A percentile compares a stretch with the other conserved stretches of the same genome.
Conservation (phyloP, 1,140 invertebrate genomes). For the Ips nitidus region DNA sequence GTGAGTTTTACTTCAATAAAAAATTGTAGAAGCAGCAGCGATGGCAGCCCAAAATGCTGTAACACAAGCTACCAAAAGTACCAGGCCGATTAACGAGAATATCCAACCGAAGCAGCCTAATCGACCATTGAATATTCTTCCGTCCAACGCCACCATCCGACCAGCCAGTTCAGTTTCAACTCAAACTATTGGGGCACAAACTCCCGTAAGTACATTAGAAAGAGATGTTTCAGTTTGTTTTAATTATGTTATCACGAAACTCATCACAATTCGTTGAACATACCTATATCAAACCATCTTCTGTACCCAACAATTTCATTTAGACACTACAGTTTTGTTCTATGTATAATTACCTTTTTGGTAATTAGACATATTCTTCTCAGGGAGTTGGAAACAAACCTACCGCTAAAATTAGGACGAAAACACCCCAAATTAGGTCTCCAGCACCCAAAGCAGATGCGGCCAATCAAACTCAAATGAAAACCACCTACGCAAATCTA, state of each 20-base stretch:
- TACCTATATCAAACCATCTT: not conserved
- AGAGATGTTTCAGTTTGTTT: not conserved
- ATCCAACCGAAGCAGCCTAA: constrained; percentile 56
- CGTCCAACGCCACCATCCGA: constrained; percentile 66
- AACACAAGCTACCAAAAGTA: constrained; percentile 57
- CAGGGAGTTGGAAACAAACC: constrained; percentile 55
- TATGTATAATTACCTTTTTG: constrained; percentile 34
- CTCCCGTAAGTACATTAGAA: constrained; percentile 54
- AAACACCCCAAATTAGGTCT: constrained; percentile 59
- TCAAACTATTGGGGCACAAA: constrained; percentile 69
- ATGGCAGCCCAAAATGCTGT: constrained; percentile 59
- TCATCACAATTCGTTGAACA: not conserved
- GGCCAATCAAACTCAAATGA: constrained; percentile 68
- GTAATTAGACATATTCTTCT: constrained; percentile 37
- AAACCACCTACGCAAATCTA: constrained; percentile 49
- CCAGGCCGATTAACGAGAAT: constrained; percentile 56
- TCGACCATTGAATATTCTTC: constrained; percentile 66
- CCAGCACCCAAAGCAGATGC: constrained; percentile 70
- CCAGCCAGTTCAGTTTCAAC: constrained; percentile 77
- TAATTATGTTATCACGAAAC: not conserved
- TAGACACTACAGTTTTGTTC: constrained; percentile 24
- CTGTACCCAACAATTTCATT: not conserved
- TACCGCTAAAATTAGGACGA: constrained; percentile 53
- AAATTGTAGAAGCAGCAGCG: constrained; percentile 30
- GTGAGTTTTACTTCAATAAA: not conserved